Conservation (phyloP, 2,888 invertebrate genomes). For the Fragum whitleyi region DNA sequence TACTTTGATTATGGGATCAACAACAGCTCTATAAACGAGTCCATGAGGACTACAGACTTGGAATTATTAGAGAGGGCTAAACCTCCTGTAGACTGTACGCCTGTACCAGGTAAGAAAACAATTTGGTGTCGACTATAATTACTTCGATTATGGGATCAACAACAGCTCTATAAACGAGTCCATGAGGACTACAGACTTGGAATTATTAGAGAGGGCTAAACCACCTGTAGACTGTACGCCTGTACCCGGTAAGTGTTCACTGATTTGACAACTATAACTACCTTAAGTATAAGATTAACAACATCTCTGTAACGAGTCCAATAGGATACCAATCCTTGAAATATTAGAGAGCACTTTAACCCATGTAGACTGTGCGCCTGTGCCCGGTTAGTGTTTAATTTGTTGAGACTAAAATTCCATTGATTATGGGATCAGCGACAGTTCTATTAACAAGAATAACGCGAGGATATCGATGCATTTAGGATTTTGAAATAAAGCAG, state of each 20-base stretch:
- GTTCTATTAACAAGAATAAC: too few relatives aligned
- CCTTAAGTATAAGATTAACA: too few relatives aligned
- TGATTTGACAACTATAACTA: too few relatives aligned
- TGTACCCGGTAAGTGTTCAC: constrained; percentile 87
- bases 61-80: constrained; percentile 65
- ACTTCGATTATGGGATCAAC: constrained; percentile 16
- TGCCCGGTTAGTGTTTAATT: too few relatives aligned
- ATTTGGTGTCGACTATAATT: constrained; percentile 2
- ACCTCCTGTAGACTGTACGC: constrained; percentile 90
- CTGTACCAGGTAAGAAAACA: constrained; percentile 88
- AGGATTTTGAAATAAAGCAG: too few relatives aligned
- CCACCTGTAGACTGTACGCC: constrained; percentile 91
- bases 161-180: constrained; percentile 3
- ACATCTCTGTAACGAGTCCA: too few relatives aligned
- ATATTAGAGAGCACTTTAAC: too few relatives aligned
- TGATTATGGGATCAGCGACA: too few relatives aligned
- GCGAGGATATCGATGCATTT: too few relatives aligned
- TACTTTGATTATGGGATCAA: constrained; percentile 20
- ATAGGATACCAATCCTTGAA: too few relatives aligned
- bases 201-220: constrained; percentile 60
- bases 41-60: neutral
- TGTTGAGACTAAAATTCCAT: too few relatives aligned
- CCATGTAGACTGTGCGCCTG: too few relatives aligned
- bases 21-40: neutral
- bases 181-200: neutral